A percentile compares a stretch with the other conserved stretches of the same genome.
phyloP scores from a whole-genome alignment of 2,797 vertebrate species.

The Rhinella marina region DNA sequence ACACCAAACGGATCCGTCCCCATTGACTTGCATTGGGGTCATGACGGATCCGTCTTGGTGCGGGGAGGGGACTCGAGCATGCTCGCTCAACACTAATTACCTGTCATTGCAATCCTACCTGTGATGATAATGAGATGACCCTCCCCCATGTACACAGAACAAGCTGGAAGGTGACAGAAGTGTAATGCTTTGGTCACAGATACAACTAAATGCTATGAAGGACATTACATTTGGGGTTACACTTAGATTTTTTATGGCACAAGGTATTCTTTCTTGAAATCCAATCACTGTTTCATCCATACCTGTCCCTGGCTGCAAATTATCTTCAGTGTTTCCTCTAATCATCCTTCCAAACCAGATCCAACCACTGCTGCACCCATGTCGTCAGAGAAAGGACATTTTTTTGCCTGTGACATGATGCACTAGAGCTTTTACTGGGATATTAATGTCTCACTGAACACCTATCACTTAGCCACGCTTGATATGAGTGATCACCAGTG shows the following conservation, averaged over 20 bases:
- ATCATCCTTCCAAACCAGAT: background rate
- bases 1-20: no score
- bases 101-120: no score
- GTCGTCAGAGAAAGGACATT: background rate
- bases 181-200: no score
- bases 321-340: background rate
- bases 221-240: background rate
- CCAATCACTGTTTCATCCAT: background rate
- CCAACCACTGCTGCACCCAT: background rate
- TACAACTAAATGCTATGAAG: no score
- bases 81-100: no score
- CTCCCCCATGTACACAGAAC: no score
- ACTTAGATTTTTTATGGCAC: background rate
- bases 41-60: no score
- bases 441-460: constrained; percentile 53
- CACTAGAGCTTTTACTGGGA: constrained; percentile 5
- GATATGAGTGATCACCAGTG: constrained; percentile 54
- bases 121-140: no score
- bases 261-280: background rate
- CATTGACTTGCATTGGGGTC: no score
- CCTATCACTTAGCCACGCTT: constrained; percentile 56
- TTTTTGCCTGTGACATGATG: constrained; percentile 3
- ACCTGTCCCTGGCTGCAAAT: background rate
- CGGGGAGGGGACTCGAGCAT: no score
- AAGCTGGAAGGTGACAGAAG: no score